Base-by-base conservation (phyloP, 2,888 invertebrate genomes). In the Hyposoter dolosus region DNA sequence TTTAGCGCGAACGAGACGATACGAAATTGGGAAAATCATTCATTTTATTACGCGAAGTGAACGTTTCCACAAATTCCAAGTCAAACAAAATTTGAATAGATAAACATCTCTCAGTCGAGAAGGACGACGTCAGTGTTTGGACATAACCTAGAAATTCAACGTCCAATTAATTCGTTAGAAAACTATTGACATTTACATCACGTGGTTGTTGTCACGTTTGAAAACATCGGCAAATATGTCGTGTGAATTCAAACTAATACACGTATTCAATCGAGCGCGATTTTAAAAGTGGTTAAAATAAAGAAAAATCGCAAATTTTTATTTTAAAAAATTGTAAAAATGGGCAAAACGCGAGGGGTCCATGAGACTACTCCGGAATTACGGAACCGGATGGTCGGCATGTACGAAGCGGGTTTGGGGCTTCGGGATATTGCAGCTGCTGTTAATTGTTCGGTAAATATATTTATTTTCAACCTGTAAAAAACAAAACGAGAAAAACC, bases 291-390 rank as follows among this genome's bases (percentile, higher is more conserved):
- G 12, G 10, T 23, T 12, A 23, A 7, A 23, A 23, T 15, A 56
- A 23, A 65, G n/a, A 10, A 56, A 60, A 5, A 60, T 28, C 6
- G 6, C 15, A 32, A 7, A 47, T 40, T 32, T 50, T 50, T 40
- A 1, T 0, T 0, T 15, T 28, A 28, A 28, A 50, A n/a, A 68
- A 53, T 35, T n/a, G 19, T 12, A 80, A 90, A 89, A 84, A 94
- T 94, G 94, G 94, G 94, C 0, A 94, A 94, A 88, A 94, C 93
- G 5, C 91, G 94, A 87, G 94, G 94, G 47, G 93, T 94, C 3
- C 93, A 94, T 82, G 94, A 94, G 89, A 94, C 94, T 7, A 94
- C 94, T 17, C 94, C 94, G 28, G 94, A 94, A 89, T 86, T 94
- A 53, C 88, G 94, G 79, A 94, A 94, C 85, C 92, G 94, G 35